These are phyloP conservation scores for Microplitis manilae DNA, from an alignment of 2,888 invertebrate species.

Conservation along the genomic window DNA sequence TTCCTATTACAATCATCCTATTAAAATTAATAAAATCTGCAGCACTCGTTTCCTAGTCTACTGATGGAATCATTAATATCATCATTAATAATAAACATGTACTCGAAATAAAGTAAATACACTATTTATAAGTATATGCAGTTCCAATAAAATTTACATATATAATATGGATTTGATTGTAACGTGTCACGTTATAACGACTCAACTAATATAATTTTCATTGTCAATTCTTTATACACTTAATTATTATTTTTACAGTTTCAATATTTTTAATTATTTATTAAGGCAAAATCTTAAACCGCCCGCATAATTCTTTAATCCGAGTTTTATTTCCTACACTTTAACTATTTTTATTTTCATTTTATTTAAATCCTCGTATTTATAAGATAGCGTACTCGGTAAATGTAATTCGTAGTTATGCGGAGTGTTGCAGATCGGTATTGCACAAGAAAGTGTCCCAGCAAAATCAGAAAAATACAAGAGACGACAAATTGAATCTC, in stretches of 20 bases:
- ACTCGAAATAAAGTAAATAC: conserved; percentile 57
- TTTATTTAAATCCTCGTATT: too few relatives aligned
- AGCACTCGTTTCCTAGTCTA: conserved; percentile 44
- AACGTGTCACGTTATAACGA: background rate
- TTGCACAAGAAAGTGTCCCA: background rate
- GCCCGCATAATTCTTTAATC: background rate
- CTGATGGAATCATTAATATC: conserved; percentile 49
- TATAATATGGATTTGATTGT: conserved; percentile 27
- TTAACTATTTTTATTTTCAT: too few relatives aligned
- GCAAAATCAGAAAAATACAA: background rate
- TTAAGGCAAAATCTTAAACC: conserved; percentile 57
- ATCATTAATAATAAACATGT: conserved; percentile 50
- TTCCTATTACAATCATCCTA: conserved; percentile 39
- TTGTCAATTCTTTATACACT: background rate
- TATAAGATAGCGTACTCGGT: background rate
- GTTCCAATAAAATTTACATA: background rate
- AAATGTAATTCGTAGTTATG: background rate
- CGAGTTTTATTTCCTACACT: too few relatives aligned
- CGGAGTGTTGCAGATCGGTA: too few relatives aligned
- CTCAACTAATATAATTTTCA: background rate
- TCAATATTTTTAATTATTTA: conserved; percentile 43
- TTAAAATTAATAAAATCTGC: background rate
- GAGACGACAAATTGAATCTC: background rate
- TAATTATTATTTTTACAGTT: background rate
- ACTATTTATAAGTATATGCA: conserved; percentile 46